These are phyloP conservation scores for Calameuta pallipes DNA, from an alignment of 2,888 invertebrate genomes.

Conservation along the genomic window DNA sequence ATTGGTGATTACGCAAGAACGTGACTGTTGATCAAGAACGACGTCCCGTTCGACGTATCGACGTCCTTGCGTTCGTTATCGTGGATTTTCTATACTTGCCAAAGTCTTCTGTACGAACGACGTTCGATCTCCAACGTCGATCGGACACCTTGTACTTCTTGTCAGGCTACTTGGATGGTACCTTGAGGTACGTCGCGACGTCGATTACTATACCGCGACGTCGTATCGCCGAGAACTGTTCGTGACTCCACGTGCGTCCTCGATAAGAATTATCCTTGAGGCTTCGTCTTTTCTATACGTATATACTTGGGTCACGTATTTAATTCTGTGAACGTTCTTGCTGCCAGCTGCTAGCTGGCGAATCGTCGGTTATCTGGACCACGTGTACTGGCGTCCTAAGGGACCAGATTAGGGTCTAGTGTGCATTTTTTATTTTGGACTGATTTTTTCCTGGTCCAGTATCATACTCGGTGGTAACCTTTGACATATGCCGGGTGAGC, in stretches of 20 bases:
- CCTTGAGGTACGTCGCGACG: background rate
- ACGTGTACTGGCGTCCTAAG: background rate
- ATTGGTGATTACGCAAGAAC: background rate
- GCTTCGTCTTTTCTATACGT: background rate
- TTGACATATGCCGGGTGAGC: background rate
- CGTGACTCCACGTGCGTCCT: constrained; percentile 40
- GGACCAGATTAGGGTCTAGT: background rate
- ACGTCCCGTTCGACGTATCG: background rate
- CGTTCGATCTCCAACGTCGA: background rate
- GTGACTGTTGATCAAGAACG: background rate
- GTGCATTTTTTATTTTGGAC: background rate
- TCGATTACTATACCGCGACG: constrained; percentile 2
- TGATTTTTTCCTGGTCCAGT: background rate
- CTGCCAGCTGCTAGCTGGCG: background rate
- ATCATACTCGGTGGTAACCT: background rate
- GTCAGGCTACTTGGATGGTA: background rate
- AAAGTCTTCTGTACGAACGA: background rate
- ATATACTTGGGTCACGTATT: background rate
- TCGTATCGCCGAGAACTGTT: constrained; percentile 1
- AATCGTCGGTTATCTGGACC: background rate
- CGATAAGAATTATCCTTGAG: constrained; percentile 28
- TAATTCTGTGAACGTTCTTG: background rate
- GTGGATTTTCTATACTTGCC: background rate
- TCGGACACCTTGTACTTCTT: background rate
- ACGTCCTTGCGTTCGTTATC: background rate